Conservation (phyloP, 2,888 invertebrate genomes). For the Pristionchus japonicus region DNA sequence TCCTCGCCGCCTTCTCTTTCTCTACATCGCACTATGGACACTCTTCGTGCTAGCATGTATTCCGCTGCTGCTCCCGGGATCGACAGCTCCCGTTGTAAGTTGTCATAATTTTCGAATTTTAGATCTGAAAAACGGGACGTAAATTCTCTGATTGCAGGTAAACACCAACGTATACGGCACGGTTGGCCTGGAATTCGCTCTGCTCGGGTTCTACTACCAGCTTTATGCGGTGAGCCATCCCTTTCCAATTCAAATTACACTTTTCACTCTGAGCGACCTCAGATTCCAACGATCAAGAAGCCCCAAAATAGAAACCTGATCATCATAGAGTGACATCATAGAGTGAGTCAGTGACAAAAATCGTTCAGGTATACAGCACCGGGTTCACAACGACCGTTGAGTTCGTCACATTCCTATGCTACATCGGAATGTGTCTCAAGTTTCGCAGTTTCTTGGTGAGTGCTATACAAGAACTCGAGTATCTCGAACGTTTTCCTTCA, state of each 20-base stretch:
- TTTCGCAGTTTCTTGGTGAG: neutral
- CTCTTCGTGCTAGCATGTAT: neutral
- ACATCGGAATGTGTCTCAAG: neutral
- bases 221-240: neutral
- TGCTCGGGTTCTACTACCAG: neutral
- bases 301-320: too few relatives aligned
- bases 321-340: too few relatives aligned
- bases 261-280: too few relatives aligned
- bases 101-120: neutral
- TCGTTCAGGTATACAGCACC: neutral
- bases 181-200: neutral
- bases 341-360: neutral
- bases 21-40: neutral
- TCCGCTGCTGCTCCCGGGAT: neutral
- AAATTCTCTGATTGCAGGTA: neutral
- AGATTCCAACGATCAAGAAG: too few relatives aligned
- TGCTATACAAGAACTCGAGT: too few relatives aligned
- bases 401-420: constrained; percentile 6
- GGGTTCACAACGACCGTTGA: neutral
- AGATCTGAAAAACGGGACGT: neutral
- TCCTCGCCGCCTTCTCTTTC: neutral
- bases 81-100: neutral
- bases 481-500: too few relatives aligned
- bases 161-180: constrained; percentile 2
- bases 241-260: neutral